These are phyloP conservation scores for Diadema setosum DNA, from an alignment of 35 echinoderm and acorn worm genomes.

Conservation along the genomic window DNA sequence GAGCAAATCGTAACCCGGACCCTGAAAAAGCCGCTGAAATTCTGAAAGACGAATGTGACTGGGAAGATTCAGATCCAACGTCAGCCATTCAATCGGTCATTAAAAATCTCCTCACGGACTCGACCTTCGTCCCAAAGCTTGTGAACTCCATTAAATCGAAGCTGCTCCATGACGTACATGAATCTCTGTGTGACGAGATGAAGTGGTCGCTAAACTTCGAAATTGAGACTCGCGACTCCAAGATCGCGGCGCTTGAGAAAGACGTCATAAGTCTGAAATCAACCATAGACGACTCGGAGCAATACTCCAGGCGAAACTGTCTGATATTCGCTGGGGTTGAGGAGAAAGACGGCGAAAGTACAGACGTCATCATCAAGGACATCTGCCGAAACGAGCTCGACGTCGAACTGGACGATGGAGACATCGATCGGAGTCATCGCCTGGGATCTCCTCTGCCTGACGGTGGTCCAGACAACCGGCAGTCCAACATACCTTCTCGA, in stretches of 20 bases:
- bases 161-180: not conserved
- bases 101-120: not conserved
- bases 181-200: not conserved
- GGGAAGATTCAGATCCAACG: not conserved
- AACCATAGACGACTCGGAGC: not conserved
- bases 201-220: not conserved
- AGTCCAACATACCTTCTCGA: not conserved
- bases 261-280: not conserved
- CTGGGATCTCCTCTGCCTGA: not conserved
- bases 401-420: not conserved
- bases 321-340: not conserved
- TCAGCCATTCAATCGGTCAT: not conserved
- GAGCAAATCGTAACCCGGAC: not conserved
- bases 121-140: not conserved
- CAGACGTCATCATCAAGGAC: not conserved
- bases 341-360: not conserved
- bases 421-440: not conserved
- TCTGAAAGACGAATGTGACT: not conserved
- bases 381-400: not conserved
- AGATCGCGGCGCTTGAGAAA: not conserved
- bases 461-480: not conserved
- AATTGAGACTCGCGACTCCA: not conserved
- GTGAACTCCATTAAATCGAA: not conserved
- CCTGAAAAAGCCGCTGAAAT: not conserved
- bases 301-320: not conserved